Evolutionary conservation across 2,113 vertebrate species (phyloP).

Genomic region (Puntigrus tetrazona): DNA sequence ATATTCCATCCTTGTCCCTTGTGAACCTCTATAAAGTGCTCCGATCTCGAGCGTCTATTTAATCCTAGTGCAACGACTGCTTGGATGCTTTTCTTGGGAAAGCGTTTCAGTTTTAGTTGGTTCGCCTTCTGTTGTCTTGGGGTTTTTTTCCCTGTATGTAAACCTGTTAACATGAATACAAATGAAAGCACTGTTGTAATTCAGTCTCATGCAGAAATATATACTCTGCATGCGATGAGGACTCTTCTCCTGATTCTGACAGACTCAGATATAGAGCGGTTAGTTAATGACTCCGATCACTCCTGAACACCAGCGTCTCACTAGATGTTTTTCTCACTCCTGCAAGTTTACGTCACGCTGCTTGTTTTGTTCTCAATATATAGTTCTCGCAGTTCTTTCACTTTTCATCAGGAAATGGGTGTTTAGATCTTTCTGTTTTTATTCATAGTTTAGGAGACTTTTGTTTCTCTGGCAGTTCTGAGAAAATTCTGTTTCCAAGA

Average conservation of each 20-base stretch:
- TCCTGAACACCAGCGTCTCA: too few species aligned
- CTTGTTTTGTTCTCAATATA: too few species aligned
- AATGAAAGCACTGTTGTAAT: slow-evolving; percentile 74
- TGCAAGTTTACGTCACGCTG: too few species aligned
- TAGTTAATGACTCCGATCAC: too few species aligned
- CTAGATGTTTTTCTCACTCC: too few species aligned
- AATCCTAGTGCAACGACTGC: slow-evolving; percentile 29
- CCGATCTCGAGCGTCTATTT: background rate
- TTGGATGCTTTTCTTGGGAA: slow-evolving; percentile 67
- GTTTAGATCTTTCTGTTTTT: too few species aligned
- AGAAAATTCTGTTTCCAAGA: too few species aligned
- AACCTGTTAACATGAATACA: slow-evolving; percentile 64
- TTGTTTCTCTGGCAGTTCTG: too few species aligned
- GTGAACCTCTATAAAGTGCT: slow-evolving; percentile 19
- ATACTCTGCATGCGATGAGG: slow-evolving; percentile 62
- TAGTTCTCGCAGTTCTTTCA: too few species aligned
- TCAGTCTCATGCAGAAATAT: slow-evolving; percentile 69
- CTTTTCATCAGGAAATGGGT: too few species aligned
- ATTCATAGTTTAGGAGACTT: too few species aligned
- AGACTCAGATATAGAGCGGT: too few species aligned
- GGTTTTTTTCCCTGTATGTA: slow-evolving; percentile 68
- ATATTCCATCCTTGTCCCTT: slow-evolving; percentile 4
- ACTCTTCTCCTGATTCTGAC: background rate
- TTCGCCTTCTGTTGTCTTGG: slow-evolving; percentile 71
- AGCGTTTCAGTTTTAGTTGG: slow-evolving; percentile 65